Conservation (phyloP, 2,797 vertebrate genomes). For the Gymnocypris eckloni region DNA sequence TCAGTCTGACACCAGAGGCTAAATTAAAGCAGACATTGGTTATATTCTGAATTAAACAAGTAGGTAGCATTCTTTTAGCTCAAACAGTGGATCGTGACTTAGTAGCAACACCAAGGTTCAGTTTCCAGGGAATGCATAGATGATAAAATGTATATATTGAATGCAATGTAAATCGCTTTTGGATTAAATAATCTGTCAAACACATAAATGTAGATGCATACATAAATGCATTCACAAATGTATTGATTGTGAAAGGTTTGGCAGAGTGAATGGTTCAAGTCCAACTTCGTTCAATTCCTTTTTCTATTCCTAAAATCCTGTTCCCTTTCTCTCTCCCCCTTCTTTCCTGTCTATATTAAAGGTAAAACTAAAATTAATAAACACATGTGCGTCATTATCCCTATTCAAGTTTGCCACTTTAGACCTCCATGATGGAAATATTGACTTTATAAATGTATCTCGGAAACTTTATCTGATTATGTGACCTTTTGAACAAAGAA, state of each 20-base stretch:
- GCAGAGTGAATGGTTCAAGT: background rate
- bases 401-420: background rate
- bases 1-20: no score
- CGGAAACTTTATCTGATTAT: background rate
- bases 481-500: conserved; percentile 4
- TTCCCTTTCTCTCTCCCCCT: background rate
- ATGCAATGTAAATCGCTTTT: no score
- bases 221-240: background rate
- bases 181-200: no score
- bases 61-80: no score
- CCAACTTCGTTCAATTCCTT: background rate
- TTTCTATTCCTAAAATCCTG: background rate
- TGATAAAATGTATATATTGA: no score
- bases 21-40: no score
- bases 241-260: background rate
- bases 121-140: no score
- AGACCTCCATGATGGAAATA: background rate
- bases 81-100: no score
- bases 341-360: background rate
- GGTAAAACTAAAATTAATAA: background rate
- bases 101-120: no score
- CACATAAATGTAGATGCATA: background rate
- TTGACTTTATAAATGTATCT: background rate
- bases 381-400: background rate
- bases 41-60: no score